Conservation (phyloP, 2,797 vertebrate genomes). For the Pseudochirops cupreus region DNA sequence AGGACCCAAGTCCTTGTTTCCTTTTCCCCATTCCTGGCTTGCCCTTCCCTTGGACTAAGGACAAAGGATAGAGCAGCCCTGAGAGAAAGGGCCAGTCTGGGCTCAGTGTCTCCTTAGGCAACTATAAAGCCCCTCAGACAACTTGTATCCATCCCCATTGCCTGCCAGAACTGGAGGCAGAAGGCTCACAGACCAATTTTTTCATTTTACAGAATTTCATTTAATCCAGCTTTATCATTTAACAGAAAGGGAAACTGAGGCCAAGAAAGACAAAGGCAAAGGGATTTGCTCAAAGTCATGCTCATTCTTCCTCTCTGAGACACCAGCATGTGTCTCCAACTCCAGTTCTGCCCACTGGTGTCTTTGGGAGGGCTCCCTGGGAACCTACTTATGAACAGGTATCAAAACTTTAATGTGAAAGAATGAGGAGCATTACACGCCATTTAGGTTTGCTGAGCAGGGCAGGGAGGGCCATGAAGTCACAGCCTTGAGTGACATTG, state of each 20-base stretch:
- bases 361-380: neutral
- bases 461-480: neutral
- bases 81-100: neutral
- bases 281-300: neutral
- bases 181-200: neutral
- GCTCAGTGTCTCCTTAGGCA: neutral
- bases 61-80: neutral
- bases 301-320: neutral
- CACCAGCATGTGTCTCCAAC: neutral
- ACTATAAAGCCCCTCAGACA: neutral
- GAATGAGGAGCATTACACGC: neutral
- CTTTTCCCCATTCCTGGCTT: neutral
- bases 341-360: neutral
- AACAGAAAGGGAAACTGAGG: neutral
- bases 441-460: neutral
- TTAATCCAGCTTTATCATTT: neutral
- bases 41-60: neutral
- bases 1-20: neutral
- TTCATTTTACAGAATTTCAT: too few relatives aligned
- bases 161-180: neutral
- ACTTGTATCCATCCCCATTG: neutral
- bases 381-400: neutral
- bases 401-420: neutral
- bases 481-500: neutral
- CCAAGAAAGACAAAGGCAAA: neutral